phyloP scores from a whole-genome alignment of 2,797 vertebrate species.

The Arctocebus calabarensis region DNA sequence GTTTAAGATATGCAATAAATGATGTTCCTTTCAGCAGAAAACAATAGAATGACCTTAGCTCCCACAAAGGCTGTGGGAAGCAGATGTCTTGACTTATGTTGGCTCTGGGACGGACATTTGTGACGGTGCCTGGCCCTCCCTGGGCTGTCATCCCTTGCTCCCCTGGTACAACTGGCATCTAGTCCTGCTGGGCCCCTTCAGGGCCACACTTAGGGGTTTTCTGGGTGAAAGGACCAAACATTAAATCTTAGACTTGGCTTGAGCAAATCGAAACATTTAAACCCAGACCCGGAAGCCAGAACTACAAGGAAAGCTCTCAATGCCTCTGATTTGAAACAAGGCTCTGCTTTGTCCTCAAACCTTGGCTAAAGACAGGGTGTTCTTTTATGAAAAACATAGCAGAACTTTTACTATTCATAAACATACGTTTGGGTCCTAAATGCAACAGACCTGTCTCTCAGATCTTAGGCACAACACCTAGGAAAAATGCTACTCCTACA shows the following conservation, averaged over 20 bases:
- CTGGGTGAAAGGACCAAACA: neutral
- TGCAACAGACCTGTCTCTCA: neutral
- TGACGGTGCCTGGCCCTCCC: neutral
- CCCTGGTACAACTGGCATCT: neutral
- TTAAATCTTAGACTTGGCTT: conserved; percentile 54
- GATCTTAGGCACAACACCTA: neutral
- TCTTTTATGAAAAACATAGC: conserved; percentile 66
- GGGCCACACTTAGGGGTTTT: neutral
- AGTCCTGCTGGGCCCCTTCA: neutral
- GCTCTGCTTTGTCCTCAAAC: conserved; percentile 64
- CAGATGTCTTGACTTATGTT: neutral
- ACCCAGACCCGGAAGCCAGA: neutral
- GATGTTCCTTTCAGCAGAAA: neutral
- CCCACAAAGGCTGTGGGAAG: neutral
- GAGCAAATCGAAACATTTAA: conserved; percentile 16
- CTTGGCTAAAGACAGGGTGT: conserved; percentile 28
- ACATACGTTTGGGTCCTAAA: conserved; percentile 29
- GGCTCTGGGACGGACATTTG: neutral
- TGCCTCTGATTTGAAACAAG: conserved; percentile 70
- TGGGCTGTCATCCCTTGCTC: neutral
- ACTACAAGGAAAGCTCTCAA: conserved; percentile 47
- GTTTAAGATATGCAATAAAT: conserved; percentile 32
- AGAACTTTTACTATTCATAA: conserved; percentile 9
- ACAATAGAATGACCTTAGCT: neutral
- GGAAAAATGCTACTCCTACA: neutral